Evolutionary conservation across 2,888 invertebrate species (phyloP), one percentile per base, ranked within the genome.

Genomic region (Athalia circularis): DNA sequence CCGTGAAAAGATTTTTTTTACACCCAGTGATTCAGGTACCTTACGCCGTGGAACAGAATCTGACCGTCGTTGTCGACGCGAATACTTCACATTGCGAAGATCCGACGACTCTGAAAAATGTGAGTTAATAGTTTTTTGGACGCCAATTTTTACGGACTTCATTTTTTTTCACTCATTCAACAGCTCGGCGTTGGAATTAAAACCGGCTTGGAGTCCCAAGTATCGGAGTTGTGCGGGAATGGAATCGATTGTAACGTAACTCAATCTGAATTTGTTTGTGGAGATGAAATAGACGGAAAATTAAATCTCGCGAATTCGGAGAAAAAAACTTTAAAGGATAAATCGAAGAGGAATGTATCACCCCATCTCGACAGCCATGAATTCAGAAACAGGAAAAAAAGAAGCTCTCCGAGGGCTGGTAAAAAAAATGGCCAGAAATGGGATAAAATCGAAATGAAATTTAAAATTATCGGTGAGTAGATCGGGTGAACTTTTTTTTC

Each of bases 21-120:
- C 77, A 59, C 48, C 79, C 82, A 92, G 92, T 91, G 72, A 90
- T 91, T 0, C 90, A 91, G 81, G 81, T 92, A 61, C 92, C 93
- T 0, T 90, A 91, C 77, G 90, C 90, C 80, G 86, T 92, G 9
- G 89, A 90, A 57, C 92, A 92, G 84, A 90, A 91, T 79, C 92
- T 92, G 65, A 88, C 90, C 3, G 85, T 92, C 45, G 86, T 90
- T 13, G 81, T 92, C 13, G 90, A 91, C 80, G 87, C 90, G 2
- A 89, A 91, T 43, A 82, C 82, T 3, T 87, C 88, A 1, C 85
- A 88, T 43, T 93, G 93, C 81, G 89, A 91, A 54, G 91, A 92
- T 83, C 86, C 87, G 45, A 85, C 88, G 52, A 87, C 90, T 72
- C 82, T 92, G 43, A 86, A 87, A 67, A 86, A 90, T 84, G 91